Percentiles rank a stretch among this genome's conserved stretches.
Conservation (phyloP, 2,888 invertebrate genomes). For the Stegana nigrithorax region DNA sequence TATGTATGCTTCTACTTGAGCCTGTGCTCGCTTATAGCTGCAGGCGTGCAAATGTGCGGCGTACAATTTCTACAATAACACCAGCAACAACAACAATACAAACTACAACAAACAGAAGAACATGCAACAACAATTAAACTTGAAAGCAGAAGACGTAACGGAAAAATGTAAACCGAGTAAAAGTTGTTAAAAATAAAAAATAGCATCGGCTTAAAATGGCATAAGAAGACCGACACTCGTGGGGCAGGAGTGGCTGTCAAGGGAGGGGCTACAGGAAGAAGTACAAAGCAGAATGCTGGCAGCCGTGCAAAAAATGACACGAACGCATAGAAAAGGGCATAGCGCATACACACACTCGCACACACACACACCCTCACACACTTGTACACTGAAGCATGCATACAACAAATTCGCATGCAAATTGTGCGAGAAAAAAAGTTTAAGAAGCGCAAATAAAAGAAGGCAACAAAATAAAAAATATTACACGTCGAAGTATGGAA, state of each 20-base stretch:
- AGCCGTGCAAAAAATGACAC: conserved; percentile 56
- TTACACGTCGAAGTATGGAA: no score
- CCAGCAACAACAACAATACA: conserved; percentile 11
- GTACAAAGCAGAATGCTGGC: conserved; percentile 47
- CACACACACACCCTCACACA: conserved; percentile 40
- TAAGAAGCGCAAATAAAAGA: conserved; percentile 42
- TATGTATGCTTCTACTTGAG: conserved; percentile 3
- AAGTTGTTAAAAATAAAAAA: conserved; percentile 58
- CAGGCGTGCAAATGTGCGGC: conserved; percentile 59
- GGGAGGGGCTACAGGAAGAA: conserved; percentile 16
- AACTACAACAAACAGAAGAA: no score
- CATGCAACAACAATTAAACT: conserved; percentile 60
- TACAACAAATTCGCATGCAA: conserved; percentile 55
- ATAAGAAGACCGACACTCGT: conserved; percentile 21
- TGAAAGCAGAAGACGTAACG: conserved; percentile 49
- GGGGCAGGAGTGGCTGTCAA: no score
- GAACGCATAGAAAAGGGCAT: conserved; percentile 24
- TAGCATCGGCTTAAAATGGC: no score
- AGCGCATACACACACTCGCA: conserved; percentile 9
- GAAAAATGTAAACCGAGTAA: conserved; percentile 60
- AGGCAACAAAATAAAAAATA: no score
- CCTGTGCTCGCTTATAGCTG: conserved; percentile 37
- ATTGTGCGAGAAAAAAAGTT: conserved; percentile 55
- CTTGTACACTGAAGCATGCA: conserved; percentile 18
- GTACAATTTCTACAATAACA: conserved; percentile 49